Conservation (phyloP, 2,888 invertebrate species). For the Drosophila longiperda region DNA sequence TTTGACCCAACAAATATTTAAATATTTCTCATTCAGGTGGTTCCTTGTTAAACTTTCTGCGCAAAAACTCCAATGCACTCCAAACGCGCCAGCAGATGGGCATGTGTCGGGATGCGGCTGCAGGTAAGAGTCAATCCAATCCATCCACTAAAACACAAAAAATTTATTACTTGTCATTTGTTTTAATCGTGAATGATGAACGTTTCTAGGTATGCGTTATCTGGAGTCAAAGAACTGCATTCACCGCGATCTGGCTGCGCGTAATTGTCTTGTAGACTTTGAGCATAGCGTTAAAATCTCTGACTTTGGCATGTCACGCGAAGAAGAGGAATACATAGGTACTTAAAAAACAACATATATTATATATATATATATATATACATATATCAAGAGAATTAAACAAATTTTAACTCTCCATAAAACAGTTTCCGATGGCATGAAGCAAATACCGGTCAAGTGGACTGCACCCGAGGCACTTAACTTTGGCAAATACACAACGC, state of each 20-base stretch:
- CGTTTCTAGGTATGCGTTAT: slow-evolving; percentile 91
- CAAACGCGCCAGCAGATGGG: slow-evolving; percentile 90
- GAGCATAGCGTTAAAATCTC: slow-evolving; percentile 97
- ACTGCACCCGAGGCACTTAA: slow-evolving; percentile 98
- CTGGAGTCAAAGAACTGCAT: slow-evolving; percentile 98
- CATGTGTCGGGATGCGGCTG: slow-evolving; percentile 97
- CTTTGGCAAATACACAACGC: slow-evolving; percentile 97
- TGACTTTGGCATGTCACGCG: slow-evolving; percentile 98
- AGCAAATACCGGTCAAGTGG: slow-evolving; percentile 99
- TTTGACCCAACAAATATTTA: background rate
- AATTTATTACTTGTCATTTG: background rate
- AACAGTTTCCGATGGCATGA: slow-evolving; percentile 97
- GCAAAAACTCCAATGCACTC: slow-evolving; percentile 90
- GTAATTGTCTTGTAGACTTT: slow-evolving; percentile 92
- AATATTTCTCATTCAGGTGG: slow-evolving; percentile 88
- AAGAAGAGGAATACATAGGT: slow-evolving; percentile 96
- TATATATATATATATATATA: background rate
- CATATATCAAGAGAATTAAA: background rate
- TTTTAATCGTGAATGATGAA: background rate
- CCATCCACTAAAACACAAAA: background rate
- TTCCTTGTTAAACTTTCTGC: slow-evolving; percentile 94
- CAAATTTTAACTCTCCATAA: background rate
- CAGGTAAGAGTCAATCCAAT: slow-evolving; percentile 86
- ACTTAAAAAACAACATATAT: background rate
- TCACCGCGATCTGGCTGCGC: slow-evolving; percentile 96